Conservation (phyloP, 1,140 invertebrate species). For the Apis dorsata region DNA sequence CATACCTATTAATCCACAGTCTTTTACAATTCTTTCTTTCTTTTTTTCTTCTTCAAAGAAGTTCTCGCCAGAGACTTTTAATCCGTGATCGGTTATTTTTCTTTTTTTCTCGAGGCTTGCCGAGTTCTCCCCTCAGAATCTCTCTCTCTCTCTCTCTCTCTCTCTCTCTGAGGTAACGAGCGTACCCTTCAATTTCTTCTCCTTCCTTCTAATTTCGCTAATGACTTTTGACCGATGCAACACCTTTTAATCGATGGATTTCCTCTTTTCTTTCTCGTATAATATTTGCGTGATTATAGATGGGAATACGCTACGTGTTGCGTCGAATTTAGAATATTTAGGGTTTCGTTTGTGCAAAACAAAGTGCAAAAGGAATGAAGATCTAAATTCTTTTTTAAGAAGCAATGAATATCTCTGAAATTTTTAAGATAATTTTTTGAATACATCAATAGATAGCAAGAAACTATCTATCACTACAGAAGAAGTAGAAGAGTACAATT, state of each 20-base stretch:
- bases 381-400: no score
- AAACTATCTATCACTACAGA: no score
- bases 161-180: no score
- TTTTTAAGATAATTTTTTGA: no score
- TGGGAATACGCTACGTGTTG: background rate
- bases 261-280: background rate
- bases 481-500: no score
- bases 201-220: slow-evolving; percentile 13
- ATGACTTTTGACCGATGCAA: background rate
- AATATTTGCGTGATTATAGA: background rate
- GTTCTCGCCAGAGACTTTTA: background rate
- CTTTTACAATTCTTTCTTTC: background rate
- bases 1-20: background rate
- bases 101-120: background rate
- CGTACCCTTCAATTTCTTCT: background rate
- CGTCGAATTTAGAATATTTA: background rate
- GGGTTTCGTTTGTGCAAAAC: background rate
- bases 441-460: no score
- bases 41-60: background rate
- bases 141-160: no score
- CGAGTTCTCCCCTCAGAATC: no score
- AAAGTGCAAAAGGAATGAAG: no score
- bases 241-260: background rate
- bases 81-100: background rate
- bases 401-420: no score